These are phyloP conservation scores for Craniophora ligustri DNA, from an alignment of 2,888 invertebrate genomes.

Conservation along the genomic window DNA sequence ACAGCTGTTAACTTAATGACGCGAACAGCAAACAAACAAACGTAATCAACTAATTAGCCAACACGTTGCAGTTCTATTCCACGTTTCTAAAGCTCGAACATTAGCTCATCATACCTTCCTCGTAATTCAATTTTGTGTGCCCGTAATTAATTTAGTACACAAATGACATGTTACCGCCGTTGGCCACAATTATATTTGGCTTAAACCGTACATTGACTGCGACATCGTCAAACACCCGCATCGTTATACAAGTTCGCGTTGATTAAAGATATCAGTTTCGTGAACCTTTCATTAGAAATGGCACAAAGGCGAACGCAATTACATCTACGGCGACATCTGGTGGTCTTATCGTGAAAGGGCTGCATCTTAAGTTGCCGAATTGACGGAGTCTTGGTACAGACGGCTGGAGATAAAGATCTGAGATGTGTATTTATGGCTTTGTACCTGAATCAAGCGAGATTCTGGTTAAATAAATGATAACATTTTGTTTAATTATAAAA, in stretches of 20 bases:
- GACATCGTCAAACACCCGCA: slow-evolving; percentile 74
- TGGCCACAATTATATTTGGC: slow-evolving; percentile 15
- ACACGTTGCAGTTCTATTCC: slow-evolving; percentile 11
- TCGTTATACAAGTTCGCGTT: slow-evolving; percentile 81
- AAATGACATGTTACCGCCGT: slow-evolving; percentile 1
- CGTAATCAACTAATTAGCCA: slow-evolving; percentile 33
- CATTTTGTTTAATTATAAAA: slow-evolving; percentile 2
- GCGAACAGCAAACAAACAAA: slow-evolving; percentile 27
- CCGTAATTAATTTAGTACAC: slow-evolving; percentile 29
- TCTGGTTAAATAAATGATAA: slow-evolving; percentile 14
- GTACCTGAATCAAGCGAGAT: slow-evolving; percentile 25
- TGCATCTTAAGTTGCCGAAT: slow-evolving; percentile 77
- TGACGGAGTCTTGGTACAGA: slow-evolving; percentile 48
- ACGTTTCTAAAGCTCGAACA: slow-evolving; percentile 23
- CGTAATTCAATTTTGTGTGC: slow-evolving; percentile 13
- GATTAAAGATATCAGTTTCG: slow-evolving; percentile 88
- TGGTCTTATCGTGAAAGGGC: slow-evolving; percentile 82
- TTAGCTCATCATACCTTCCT: slow-evolving; percentile 5
- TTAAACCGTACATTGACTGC: slow-evolving; percentile 26
- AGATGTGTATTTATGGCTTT: slow-evolving; percentile 34
- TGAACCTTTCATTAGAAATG: slow-evolving; percentile 84
- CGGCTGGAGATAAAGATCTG: slow-evolving; percentile 47
- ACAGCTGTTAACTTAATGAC: slow-evolving; percentile 16
- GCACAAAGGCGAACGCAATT: slow-evolving; percentile 85
- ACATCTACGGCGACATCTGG: slow-evolving; percentile 84